A percentile compares a stretch with the other conserved stretches of the same genome.
Evolutionary conservation across 2,113 vertebrate species (phyloP).

Genomic region (Saccopteryx bilineata): DNA sequence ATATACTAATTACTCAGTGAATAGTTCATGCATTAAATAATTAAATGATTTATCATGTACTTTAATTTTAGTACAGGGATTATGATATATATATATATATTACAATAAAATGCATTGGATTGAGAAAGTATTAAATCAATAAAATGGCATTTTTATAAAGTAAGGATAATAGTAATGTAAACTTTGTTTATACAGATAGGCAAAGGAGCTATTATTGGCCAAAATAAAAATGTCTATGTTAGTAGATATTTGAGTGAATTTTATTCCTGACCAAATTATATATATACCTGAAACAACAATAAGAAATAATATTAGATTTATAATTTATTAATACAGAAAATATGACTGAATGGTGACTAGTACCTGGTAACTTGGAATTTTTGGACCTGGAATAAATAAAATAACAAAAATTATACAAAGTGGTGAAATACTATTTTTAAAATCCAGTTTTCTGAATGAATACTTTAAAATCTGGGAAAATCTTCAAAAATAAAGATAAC

Average conservation of each 20-base stretch:
- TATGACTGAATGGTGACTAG: not conserved
- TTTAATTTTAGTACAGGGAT: not conserved
- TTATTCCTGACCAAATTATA: not conserved
- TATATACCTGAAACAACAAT: not conserved
- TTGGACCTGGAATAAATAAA: not conserved
- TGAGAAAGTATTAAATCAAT: not conserved
- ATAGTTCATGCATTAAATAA: not conserved
- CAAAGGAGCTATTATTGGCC: not conserved
- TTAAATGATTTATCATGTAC: not conserved
- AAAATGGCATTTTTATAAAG: not conserved
- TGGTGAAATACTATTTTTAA: not conserved
- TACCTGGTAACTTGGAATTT: not conserved
- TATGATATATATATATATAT: not conserved
- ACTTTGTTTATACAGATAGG: not conserved
- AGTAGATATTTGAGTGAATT: not conserved
- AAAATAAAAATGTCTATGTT: constrained; percentile 4
- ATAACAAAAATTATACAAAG: not conserved
- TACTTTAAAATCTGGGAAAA: not conserved
- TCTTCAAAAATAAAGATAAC: not conserved
- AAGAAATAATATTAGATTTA: not conserved
- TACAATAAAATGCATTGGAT: not conserved
- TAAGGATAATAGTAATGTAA: not conserved
- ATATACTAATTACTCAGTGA: not conserved
- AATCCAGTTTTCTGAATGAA: not conserved
- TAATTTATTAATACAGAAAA: constrained; percentile 19